Percentiles rank a stretch among this genome's conserved stretches.
phyloP scores from a whole-genome alignment of 2,113 vertebrate genomes.

The Oncorhynchus gorbuscha region DNA sequence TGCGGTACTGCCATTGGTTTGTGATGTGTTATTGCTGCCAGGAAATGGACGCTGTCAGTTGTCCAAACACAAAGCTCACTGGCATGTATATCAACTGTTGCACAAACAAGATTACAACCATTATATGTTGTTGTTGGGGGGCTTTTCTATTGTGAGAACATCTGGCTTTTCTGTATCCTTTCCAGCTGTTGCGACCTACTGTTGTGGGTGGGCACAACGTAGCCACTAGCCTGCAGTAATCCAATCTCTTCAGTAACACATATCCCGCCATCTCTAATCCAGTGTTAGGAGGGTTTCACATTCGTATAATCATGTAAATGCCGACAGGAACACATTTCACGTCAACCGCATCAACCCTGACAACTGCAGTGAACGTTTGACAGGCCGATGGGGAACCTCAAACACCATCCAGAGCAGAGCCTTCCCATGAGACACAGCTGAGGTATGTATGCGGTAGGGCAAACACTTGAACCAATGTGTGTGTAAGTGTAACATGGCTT shows the following conservation, averaged over 20 bases:
- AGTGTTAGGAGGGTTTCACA: conserved; percentile 30
- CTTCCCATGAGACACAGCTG: conserved; percentile 19
- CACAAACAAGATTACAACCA: conserved; percentile 37
- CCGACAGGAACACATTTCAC: conserved; percentile 47
- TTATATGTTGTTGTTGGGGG: conserved; percentile 27
- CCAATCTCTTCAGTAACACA: conserved; percentile 27
- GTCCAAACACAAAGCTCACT: conserved; percentile 37
- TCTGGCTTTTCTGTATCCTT: no score
- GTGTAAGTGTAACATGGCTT: not conserved
- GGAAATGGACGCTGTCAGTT: conserved; percentile 29
- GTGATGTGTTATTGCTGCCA: conserved; percentile 39
- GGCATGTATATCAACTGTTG: conserved; percentile 24
- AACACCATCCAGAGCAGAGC: not conserved
- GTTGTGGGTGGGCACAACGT: not conserved
- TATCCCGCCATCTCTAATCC: conserved; percentile 33
- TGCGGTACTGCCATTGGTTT: conserved; percentile 37
- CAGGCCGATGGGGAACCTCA: not conserved
- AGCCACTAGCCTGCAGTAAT: conserved; percentile 5
- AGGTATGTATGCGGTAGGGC: not conserved
- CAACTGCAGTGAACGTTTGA: conserved; percentile 30
- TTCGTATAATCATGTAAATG: conserved; percentile 35
- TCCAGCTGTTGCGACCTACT: not conserved
- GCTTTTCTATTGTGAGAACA: not conserved
- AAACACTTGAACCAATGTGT: not conserved
- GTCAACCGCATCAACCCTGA: conserved; percentile 38